These are phyloP conservation scores for Xerus inauris DNA, from an alignment of 2,113 vertebrate genomes.

Conservation along the genomic window DNA sequence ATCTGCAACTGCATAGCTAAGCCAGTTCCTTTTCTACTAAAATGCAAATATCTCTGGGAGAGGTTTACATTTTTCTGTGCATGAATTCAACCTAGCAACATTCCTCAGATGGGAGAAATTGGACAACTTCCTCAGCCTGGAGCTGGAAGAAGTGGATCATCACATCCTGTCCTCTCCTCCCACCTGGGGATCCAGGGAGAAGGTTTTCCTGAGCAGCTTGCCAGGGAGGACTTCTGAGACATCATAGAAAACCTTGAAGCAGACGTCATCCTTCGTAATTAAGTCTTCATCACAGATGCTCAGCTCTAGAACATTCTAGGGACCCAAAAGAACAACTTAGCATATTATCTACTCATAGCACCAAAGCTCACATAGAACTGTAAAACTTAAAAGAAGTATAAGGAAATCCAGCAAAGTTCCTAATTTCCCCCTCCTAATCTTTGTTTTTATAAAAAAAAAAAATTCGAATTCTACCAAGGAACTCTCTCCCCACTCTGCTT, in stretches of 20 bases:
- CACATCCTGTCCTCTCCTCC: background rate
- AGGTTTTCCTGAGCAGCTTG: conserved; percentile 76
- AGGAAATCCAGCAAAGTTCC: background rate
- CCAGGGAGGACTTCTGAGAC: conserved; percentile 84
- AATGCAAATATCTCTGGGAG: background rate
- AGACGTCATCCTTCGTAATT: conserved; percentile 79
- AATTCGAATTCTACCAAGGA: background rate
- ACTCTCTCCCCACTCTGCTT: background rate
- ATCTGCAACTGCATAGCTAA: background rate
- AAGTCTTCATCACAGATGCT: conserved; percentile 85
- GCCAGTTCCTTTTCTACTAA: background rate
- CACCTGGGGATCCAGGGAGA: conserved; percentile 82
- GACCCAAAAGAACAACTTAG: background rate
- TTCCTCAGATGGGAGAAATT: background rate
- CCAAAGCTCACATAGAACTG: background rate
- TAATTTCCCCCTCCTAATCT: background rate
- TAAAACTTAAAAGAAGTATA: conserved; percentile 4
- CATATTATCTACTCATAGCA: background rate
- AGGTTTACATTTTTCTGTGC: background rate
- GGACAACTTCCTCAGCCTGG: background rate
- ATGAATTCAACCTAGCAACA: background rate
- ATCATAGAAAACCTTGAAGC: conserved; percentile 85
- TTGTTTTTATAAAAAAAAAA: conserved; percentile 28
- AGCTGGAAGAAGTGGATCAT: background rate
- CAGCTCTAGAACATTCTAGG: conserved; percentile 87